These are phyloP conservation scores for Eristalis tenax DNA, from an alignment of 2,888 invertebrate species.

Conservation along the genomic window DNA sequence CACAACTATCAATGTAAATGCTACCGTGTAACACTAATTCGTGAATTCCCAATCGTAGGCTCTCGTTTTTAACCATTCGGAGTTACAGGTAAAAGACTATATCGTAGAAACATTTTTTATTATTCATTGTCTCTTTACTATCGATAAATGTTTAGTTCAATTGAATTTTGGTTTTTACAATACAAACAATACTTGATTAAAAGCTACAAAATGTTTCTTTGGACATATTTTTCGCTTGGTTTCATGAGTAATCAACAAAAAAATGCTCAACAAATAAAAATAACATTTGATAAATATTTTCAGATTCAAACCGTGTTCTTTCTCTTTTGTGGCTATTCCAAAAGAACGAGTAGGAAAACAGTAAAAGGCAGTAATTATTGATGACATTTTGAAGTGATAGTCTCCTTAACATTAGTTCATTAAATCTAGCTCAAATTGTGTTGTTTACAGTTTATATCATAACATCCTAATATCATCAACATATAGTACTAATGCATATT, in stretches of 20 bases:
- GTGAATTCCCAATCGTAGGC: too few species aligned
- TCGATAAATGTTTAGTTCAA: conserved; percentile 27
- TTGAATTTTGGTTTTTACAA: conserved; percentile 24
- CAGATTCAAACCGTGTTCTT: conserved; percentile 39
- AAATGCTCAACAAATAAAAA: conserved; percentile 24
- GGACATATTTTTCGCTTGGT: conserved; percentile 55
- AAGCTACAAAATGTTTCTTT: conserved; percentile 62
- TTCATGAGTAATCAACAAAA: conserved; percentile 43
- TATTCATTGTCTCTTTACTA: conserved; percentile 17
- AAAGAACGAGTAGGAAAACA: conserved; percentile 40
- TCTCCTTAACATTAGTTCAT: conserved; percentile 21
- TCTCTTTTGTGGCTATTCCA: conserved; percentile 14
- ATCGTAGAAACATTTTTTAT: conserved; percentile 11
- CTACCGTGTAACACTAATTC: too few species aligned
- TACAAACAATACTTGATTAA: conserved; percentile 54
- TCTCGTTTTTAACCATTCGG: too few species aligned
- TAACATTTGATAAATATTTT: conserved; percentile 63
- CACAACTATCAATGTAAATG: too few species aligned
- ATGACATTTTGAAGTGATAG: conserved; percentile 37
- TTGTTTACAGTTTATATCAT: conserved; percentile 29
- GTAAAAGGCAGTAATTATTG: conserved; percentile 61
- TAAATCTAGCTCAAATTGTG: neutral
- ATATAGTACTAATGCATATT: conserved; percentile 32
- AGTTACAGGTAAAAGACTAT: neutral
- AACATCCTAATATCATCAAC: conserved; percentile 57